Base-by-base conservation (phyloP, 2,888 invertebrate species). In the Drosophila fulvimacula region DNA sequence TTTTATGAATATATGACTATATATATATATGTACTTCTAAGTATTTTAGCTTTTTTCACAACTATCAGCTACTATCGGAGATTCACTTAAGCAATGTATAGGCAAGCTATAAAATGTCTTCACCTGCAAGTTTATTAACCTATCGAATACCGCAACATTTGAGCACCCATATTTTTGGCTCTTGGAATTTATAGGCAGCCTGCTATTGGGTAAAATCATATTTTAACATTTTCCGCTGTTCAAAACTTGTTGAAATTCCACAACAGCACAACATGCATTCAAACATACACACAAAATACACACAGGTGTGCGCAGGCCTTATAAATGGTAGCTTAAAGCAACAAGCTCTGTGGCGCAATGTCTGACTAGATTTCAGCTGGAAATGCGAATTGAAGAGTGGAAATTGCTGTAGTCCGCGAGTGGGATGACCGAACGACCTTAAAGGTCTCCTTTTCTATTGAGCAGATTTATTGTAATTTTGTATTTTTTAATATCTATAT, bases 151-250 rank as follows among this genome's bases (percentile, higher is more conserved):
- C 56, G 60, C 65, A 60, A 64, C 69, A 85, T 79, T 81, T 82
- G 71, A 52, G 74, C 72, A 83, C 63, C 67, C 41, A 60, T 58
- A 52, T 64, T 61, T 63, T 74, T 11, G 63, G 51, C 75, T 75
- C 34, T 39, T 19, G 55, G 59, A 13, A 48, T 32, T 11, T 46
- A 59, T 60, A 60, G 60, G 49, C 88, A 87, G 84, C 83, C 82
- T 84, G 85, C 83, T 48, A 32, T 88, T 82, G 75, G 82, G 73
- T 85, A 85, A 88, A 85, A 84, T 83, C 84, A 87, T 83, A 85
- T 85, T 88, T 83, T 80, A 88, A 85, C 80, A 79, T 68, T 81
- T 75, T 63, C 51, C 65, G 68, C 63, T 41, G 68, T 61, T 62
- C 64, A 66, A 84, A 87, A 81, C 87, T 84, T 76, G 87, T 79